Base-by-base conservation (phyloP, 1,140 invertebrate genomes). In the Apis florea region DNA sequence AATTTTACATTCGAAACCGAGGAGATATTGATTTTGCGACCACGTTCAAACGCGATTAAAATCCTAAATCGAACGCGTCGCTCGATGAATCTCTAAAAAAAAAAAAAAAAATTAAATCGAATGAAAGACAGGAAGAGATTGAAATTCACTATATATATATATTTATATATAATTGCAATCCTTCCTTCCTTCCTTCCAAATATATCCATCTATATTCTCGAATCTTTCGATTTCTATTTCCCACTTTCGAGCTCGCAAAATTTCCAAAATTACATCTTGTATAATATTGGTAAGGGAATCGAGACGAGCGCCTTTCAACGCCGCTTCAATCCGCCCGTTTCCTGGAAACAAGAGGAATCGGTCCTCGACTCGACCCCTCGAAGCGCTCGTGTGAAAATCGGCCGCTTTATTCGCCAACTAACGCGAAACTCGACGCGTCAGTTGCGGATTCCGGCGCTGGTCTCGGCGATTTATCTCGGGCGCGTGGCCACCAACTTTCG, bases 391-490 rank as follows among this genome's bases (percentile, higher is more conserved):
- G 67, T 78, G 68, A 31, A 69, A 78, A 70, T 70, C 54, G 66
- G 67, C 63, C 63, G 71, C 40, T 81, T 75, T 67, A 56, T 67
- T 54, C 70, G 53, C 10, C 49, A 73, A 56, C 21, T 58, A 40
- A 47, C 31, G 9, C 76, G 68, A 79, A 82, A 83, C 77, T 73
- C 68, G n/a, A 6, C 51, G 26, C 77, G 68, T 79, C 82, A 54
- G 82, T 83, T 79, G 67, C 77, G 75, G 69, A 73, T 79, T 79
- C 76, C 82, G 49, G 76, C 68, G 66, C n/a, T 73, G 82, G 82
- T 83, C 68, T 54, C 68, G 68, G 47, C 82, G 82, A 83, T 79
- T 83, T 78, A 83, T 79, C 82, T 79, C 77, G 61, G 69, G 61
- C 76, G 73, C 82, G 77, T 83, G 82, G 69, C n/a, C 49, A 6